Evolutionary conservation across 2,888 invertebrate species (phyloP).

Genomic region (Pterostichus niger): DNA sequence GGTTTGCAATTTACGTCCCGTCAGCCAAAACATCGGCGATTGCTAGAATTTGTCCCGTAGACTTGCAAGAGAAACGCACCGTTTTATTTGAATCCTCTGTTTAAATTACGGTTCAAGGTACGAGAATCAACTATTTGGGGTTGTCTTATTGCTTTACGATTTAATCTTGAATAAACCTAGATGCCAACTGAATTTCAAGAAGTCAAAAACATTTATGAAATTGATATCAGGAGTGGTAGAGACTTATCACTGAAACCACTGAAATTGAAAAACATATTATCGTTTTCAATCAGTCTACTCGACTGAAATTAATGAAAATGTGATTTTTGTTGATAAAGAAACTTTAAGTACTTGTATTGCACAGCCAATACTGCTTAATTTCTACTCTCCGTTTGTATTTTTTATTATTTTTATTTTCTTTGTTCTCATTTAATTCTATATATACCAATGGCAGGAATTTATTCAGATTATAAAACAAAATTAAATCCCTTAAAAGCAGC

Average conservation of each 20-base stretch:
- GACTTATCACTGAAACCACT: too few species aligned
- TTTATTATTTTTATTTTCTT: too few species aligned
- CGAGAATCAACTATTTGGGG: constrained; percentile 10
- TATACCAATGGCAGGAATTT: too few species aligned
- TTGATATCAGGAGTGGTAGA: too few species aligned
- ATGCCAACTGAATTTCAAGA: neutral
- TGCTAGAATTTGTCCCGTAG: constrained; percentile 22
- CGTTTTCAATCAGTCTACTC: neutral
- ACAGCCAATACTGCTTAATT: too few species aligned
- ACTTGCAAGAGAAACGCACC: neutral
- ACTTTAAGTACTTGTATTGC: neutral
- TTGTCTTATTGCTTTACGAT: constrained; percentile 13
- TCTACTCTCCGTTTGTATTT: too few species aligned
- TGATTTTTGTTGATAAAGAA: neutral
- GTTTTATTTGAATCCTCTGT: constrained; percentile 40
- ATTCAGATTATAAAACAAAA: too few species aligned
- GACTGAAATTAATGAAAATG: neutral
- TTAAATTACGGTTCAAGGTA: constrained; percentile 29
- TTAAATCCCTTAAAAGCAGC: too few species aligned
- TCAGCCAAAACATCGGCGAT: constrained; percentile 30
- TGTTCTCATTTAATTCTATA: too few species aligned
- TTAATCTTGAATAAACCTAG: constrained; percentile 15
- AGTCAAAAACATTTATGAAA: neutral
- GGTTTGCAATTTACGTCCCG: constrained; percentile 39
- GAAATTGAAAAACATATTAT: neutral